phyloP scores from a whole-genome alignment of 37 sponge, comb jelly and placozoan genomes.

The Chondrosia reniformis region DNA sequence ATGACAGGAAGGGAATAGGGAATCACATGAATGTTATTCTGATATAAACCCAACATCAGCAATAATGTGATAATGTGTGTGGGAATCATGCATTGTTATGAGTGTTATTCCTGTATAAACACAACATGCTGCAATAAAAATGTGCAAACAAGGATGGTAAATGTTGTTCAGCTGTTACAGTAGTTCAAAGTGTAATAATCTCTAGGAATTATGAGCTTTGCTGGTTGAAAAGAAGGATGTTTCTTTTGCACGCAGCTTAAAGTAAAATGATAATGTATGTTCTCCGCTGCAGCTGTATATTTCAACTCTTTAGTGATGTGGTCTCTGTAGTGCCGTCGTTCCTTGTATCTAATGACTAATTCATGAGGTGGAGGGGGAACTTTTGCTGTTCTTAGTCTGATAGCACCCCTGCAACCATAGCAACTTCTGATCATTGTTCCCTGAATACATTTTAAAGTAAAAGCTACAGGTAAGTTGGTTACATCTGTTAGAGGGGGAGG shows the following conservation, averaged over 20 bases:
- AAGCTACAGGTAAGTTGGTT: neutral
- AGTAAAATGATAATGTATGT: neutral
- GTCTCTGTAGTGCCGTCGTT: constrained; percentile 10
- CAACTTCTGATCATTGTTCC: neutral
- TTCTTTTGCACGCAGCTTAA: constrained; percentile 4
- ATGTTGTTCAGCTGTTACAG: too few relatives aligned
- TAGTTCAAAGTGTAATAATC: too few relatives aligned
- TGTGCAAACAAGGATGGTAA: too few relatives aligned
- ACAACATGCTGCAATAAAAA: too few relatives aligned
- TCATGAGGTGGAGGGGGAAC: constrained; percentile 17
- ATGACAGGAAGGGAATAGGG: too few relatives aligned
- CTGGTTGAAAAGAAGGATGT: constrained; percentile 12
- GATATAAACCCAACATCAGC: too few relatives aligned
- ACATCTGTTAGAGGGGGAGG: neutral
- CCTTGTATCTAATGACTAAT: constrained; percentile 1
- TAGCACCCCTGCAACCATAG: constrained; percentile 18
- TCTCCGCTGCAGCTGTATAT: neutral
- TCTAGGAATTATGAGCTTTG: neutral
- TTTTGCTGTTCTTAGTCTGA: neutral
- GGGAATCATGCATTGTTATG: too few relatives aligned
- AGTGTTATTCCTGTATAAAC: too few relatives aligned
- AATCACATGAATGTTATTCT: too few relatives aligned
- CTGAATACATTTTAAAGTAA: neutral
- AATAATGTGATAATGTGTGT: too few relatives aligned
- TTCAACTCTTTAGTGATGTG: neutral